These are phyloP conservation scores for Drosophila ohnishii DNA, from an alignment of 1,140 invertebrate genomes.

Conservation along the genomic window DNA sequence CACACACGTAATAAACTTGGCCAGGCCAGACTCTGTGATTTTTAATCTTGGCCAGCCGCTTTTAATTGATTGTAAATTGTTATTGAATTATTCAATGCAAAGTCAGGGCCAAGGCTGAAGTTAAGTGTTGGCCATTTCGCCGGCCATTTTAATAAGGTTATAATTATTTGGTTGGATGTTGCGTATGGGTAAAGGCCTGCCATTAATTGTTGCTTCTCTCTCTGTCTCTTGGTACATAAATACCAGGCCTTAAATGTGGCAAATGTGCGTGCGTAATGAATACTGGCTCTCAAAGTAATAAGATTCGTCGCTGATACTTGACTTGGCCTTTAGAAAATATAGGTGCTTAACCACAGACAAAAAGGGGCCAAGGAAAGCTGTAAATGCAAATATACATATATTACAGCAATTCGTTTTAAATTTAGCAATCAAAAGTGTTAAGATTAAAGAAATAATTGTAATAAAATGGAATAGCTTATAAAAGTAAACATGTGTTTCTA, in stretches of 20 bases:
- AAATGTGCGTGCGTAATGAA: constrained; percentile 14
- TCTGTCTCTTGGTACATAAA: constrained; percentile 16
- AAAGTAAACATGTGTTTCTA: background rate
- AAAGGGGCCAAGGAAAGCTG: background rate
- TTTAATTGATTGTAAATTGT: constrained; percentile 53
- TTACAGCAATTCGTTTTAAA: background rate
- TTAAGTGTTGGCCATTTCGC: constrained; percentile 33
- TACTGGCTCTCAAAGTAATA: constrained; percentile 7
- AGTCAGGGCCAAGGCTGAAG: constrained; percentile 29
- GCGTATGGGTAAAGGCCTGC: background rate
- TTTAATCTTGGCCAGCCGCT: constrained; percentile 41
- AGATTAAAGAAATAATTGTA: background rate
- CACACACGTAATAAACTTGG: constrained; percentile 61
- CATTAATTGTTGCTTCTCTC: constrained; percentile 33
- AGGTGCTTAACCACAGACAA: constrained; percentile 47
- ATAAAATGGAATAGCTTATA: background rate
- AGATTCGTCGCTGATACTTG: constrained; percentile 1
- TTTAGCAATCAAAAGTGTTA: background rate
- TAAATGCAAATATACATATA: background rate
- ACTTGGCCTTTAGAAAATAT: constrained; percentile 42
- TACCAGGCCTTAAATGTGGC: constrained; percentile 22
- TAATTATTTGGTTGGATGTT: constrained; percentile 41
- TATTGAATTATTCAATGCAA: constrained; percentile 42
- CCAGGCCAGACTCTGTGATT: constrained; percentile 60
- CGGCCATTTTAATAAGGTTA: constrained; percentile 16